A percentile compares a stretch with the other conserved stretches of the same genome.
phyloP scores from a whole-genome alignment of 1,140 invertebrate species.

The Homarus americanus region DNA sequence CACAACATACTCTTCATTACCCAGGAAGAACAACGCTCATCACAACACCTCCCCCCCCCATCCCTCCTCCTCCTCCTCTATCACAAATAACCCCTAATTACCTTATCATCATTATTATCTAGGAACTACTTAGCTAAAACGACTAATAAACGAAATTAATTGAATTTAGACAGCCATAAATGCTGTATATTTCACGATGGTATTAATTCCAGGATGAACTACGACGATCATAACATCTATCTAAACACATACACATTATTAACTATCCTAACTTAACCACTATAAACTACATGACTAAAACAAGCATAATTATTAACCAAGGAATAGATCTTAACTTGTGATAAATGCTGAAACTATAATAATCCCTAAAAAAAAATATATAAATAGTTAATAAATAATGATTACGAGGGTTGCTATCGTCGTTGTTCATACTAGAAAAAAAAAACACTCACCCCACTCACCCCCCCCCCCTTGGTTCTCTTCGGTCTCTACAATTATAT shows the following conservation, averaged over 20 bases:
- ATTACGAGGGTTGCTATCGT: no score
- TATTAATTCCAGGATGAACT: constrained; percentile 1
- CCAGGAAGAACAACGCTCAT: constrained; percentile 3
- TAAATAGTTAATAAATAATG: no score
- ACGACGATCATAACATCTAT: background rate
- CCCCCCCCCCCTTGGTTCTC: no score
- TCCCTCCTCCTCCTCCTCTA: background rate
- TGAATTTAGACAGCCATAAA: background rate
- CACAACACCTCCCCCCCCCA: background rate
- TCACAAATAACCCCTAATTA: constrained; percentile 11
- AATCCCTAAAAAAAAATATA: no score
- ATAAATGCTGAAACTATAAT: background rate
- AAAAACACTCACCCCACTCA: no score
- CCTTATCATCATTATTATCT: background rate
- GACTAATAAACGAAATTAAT: constrained; percentile 17
- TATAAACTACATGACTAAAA: no score
- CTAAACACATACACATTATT: no score
- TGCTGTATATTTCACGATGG: background rate
- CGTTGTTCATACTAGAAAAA: no score
- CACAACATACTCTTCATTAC: background rate
- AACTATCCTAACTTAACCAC: no score
- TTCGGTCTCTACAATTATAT: no score
- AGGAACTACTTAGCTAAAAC: background rate
- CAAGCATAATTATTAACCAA: background rate
- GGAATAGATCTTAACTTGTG: background rate